A percentile compares a stretch with the other conserved stretches of the same genome.
phyloP scores from a whole-genome alignment of 2,797 vertebrate species.

The Enteromius fasciolatus region DNA sequence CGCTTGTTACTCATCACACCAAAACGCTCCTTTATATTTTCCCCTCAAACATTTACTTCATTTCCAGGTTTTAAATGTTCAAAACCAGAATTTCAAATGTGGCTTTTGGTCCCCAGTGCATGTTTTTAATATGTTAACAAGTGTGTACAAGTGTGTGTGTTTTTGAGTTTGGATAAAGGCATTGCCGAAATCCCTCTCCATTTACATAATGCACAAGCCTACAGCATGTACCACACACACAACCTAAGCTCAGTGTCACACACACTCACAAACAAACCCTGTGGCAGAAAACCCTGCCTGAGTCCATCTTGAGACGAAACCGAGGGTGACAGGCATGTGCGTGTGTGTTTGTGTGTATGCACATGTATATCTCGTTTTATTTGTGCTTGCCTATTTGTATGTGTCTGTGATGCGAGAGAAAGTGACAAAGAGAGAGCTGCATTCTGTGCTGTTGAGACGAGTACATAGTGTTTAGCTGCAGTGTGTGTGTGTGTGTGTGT shows the following conservation, averaged over 20 bases:
- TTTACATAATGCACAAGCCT: conserved; percentile 46
- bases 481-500: neutral
- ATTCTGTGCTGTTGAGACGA: conserved; percentile 21
- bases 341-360: conserved; percentile 36
- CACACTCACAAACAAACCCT: conserved; percentile 42
- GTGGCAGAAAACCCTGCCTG: conserved; percentile 48
- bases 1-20: neutral
- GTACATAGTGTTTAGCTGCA: neutral
- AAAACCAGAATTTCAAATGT: neutral
- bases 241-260: conserved; percentile 15
- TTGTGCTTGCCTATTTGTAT: conserved; percentile 26
- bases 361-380: conserved; percentile 19
- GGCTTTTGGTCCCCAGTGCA: neutral
- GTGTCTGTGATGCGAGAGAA: conserved; percentile 33
- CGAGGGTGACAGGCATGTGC: conserved; percentile 40
- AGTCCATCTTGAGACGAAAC: conserved; percentile 53
- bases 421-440: conserved; percentile 32
- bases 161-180: conserved; percentile 15
- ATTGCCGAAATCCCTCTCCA: conserved; percentile 7
- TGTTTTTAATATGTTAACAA: neutral
- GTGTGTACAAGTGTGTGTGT: conserved; percentile 4
- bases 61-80: neutral
- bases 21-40: neutral
- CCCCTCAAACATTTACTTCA: neutral
- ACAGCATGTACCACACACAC: conserved; percentile 32